A percentile compares a stretch with the other conserved stretches of the same genome.
These are phyloP conservation scores for Enteromius viviparus DNA, from an alignment of 2,797 vertebrate genomes.

Conservation along the genomic window DNA sequence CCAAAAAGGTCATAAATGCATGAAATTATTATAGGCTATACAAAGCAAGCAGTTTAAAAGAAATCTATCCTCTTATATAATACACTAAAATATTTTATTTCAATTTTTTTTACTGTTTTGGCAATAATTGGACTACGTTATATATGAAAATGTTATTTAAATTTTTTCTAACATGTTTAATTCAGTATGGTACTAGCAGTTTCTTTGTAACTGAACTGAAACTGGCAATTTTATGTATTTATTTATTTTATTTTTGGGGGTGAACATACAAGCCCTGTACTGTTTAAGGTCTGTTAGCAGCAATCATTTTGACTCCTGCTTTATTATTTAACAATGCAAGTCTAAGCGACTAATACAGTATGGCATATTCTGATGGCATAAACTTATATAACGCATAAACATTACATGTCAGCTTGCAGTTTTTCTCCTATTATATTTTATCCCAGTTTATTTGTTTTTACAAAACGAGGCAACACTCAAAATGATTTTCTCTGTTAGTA, in stretches of 20 bases:
- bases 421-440: neutral
- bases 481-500: neutral
- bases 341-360: neutral
- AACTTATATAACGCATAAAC: neutral
- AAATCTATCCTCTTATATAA: too few species aligned
- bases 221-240: neutral
- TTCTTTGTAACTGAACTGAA: neutral
- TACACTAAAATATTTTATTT: too few species aligned
- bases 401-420: neutral
- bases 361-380: neutral
- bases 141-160: neutral
- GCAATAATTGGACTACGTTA: neutral
- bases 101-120: too few species aligned
- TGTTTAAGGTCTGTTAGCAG: neutral
- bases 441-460: neutral
- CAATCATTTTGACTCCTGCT: neutral
- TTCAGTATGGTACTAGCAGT: neutral
- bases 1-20: neutral
- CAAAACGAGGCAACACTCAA: neutral
- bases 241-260: too few species aligned
- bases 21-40: neutral
- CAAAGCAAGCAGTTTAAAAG: neutral
- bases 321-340: neutral
- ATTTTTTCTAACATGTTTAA: neutral
- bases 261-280: neutral